Evolutionary conservation across 2,888 invertebrate genomes (phyloP).

Genomic region (Sinotaia quadrata): DNA sequence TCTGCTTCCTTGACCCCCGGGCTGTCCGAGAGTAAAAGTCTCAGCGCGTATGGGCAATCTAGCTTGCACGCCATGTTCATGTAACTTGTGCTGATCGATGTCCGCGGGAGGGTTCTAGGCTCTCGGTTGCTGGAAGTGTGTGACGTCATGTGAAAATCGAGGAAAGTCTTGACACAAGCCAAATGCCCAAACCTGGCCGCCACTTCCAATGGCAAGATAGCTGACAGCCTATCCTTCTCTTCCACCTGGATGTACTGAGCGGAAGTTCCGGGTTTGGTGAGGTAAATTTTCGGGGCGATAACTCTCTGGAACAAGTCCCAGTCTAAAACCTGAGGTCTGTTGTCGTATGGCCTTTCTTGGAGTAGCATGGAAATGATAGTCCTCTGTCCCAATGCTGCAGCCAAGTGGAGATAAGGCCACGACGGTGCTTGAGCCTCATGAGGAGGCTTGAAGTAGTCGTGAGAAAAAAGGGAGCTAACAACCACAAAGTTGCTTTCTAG

Average conservation of each 20-base stretch:
- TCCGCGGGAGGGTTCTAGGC: neutral
- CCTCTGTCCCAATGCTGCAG: slow-evolving; percentile 55
- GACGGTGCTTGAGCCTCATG: slow-evolving; percentile 43
- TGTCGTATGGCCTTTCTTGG: slow-evolving; percentile 54
- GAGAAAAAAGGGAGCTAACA: slow-evolving; percentile 52
- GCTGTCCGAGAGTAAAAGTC: slow-evolving; percentile 50
- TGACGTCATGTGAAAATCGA: slow-evolving; percentile 46
- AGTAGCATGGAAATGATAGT: slow-evolving; percentile 53
- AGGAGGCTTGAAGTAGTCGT: slow-evolving; percentile 56
- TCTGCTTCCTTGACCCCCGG: slow-evolving; percentile 48
- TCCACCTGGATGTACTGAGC: neutral
- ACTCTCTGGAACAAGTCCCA: slow-evolving; percentile 23
- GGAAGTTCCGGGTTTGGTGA: neutral
- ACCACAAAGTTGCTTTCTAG: slow-evolving; percentile 58
- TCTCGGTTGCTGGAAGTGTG: neutral
- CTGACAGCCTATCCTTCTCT: slow-evolving; percentile 10
- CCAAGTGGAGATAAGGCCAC: slow-evolving; percentile 62
- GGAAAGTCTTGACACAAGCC: slow-evolving; percentile 54
- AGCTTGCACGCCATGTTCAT: slow-evolving; percentile 56
- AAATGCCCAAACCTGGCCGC: slow-evolving; percentile 55
- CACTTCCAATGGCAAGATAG: slow-evolving; percentile 55
- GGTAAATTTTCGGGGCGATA: slow-evolving; percentile 24
- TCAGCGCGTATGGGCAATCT: slow-evolving; percentile 56
- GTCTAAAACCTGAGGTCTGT: slow-evolving; percentile 34
- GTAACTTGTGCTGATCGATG: slow-evolving; percentile 25